Evolutionary conservation across 2,888 invertebrate species (phyloP).

Genomic region (Troilus luridus): DNA sequence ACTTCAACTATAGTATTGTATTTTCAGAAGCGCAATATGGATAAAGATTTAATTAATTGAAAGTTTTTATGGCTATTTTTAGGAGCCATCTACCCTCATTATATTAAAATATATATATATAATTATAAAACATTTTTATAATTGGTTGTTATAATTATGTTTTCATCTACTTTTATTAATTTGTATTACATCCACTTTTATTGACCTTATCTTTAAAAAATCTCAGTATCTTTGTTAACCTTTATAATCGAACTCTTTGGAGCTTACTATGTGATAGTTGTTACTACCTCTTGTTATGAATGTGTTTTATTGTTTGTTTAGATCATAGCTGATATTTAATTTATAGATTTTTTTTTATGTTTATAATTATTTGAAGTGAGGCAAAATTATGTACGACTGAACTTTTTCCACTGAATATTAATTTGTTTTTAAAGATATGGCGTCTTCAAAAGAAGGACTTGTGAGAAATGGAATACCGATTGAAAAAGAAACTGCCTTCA

Average conservation of each 20-base stretch:
- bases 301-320: constrained; percentile 12
- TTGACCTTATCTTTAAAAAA: background rate
- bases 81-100: background rate
- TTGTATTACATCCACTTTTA: background rate
- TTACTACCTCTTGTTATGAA: constrained; percentile 26
- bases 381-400: background rate
- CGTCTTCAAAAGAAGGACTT: constrained; percentile 61
- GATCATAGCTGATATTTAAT: background rate
- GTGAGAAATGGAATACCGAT: constrained; percentile 66
- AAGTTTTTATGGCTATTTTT: background rate
- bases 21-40: background rate
- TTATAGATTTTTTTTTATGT: background rate
- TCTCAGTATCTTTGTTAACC: background rate
- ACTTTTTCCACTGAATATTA: background rate
- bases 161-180: background rate
- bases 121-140: background rate
- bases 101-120: background rate
- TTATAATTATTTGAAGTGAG: background rate
- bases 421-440: constrained; percentile 60
- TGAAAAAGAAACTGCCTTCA: constrained; percentile 80
- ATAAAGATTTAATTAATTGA: background rate
- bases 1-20: background rate
- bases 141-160: background rate
- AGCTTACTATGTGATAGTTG: background rate
- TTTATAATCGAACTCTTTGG: background rate